A percentile compares a stretch with the other conserved stretches of the same genome.
phyloP scores from a whole-genome alignment of 2,797 vertebrate genomes.

The Miichthys miiuy region DNA sequence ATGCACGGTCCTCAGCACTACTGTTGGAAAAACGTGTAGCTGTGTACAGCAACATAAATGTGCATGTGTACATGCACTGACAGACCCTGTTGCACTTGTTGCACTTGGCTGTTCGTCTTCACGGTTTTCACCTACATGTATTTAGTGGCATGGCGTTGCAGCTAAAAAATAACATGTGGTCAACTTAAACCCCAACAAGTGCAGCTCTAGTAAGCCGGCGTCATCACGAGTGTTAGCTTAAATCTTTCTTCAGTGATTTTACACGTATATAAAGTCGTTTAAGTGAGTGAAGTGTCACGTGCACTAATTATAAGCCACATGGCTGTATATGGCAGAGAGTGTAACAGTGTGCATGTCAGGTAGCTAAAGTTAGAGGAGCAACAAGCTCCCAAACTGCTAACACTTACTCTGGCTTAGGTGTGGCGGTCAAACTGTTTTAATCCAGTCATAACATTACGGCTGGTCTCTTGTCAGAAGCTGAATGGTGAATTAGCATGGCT shows the following conservation, averaged over 20 bases:
- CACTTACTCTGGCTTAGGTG: neutral
- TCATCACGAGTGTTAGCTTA: too few species aligned
- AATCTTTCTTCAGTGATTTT: neutral
- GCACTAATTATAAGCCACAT: neutral
- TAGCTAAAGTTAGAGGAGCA: slow-evolving; percentile 24
- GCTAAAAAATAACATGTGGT: slow-evolving; percentile 50
- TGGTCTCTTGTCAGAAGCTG: neutral
- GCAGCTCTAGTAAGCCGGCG: neutral
- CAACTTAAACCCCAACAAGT: slow-evolving; percentile 3
- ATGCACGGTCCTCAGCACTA: slow-evolving; percentile 18
- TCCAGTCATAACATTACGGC: neutral
- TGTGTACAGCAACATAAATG: neutral
- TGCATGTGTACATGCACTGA: too few species aligned
- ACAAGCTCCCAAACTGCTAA: neutral
- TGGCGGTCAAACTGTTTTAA: neutral
- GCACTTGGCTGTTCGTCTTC: neutral
- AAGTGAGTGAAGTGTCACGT: neutral
- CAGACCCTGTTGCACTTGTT: neutral
- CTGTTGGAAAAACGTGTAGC: neutral
- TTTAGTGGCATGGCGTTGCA: neutral
- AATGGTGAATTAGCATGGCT: neutral
- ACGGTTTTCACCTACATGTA: neutral
- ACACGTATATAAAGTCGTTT: too few species aligned
- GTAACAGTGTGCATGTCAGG: neutral
- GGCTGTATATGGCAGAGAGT: neutral